phyloP scores from a whole-genome alignment of 2,888 invertebrate genomes.

The Enchytraeus crypticus region DNA sequence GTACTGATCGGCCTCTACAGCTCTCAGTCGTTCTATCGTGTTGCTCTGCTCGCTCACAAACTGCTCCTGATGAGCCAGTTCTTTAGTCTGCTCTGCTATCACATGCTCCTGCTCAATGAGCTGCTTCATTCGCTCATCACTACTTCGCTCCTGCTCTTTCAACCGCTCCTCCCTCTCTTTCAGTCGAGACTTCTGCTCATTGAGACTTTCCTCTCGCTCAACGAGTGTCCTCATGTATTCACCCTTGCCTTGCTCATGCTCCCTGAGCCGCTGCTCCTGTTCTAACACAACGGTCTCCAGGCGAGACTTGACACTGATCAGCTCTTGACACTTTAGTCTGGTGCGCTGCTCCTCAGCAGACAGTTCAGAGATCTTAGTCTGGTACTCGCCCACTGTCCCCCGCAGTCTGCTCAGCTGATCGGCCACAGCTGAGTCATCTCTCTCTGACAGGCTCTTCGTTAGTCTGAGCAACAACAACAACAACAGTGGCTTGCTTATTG shows the following conservation, averaged over 20 bases:
- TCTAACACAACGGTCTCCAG: too few relatives aligned
- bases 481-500: too few relatives aligned
- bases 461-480: too few relatives aligned
- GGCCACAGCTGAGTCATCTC: background rate
- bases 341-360: background rate
- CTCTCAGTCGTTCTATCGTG: background rate
- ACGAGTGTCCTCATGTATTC: too few relatives aligned
- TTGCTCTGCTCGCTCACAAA: background rate
- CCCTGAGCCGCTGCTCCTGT: too few relatives aligned
- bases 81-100: background rate
- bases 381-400: background rate
- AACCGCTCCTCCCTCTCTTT: background rate
- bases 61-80: background rate
- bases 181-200: too few relatives aligned
- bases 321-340: too few relatives aligned
- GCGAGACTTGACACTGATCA: too few relatives aligned
- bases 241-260: too few relatives aligned
- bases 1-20: background rate
- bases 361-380: background rate
- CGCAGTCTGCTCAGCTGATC: background rate
- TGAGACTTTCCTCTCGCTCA: too few relatives aligned
- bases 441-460: too few relatives aligned
- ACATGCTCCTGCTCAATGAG: background rate
- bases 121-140: background rate
- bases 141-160: background rate